A percentile compares a stretch with the other conserved stretches of the same genome.
Evolutionary conservation across 35 echinoderm and acorn worm species (phyloP).

Genomic region (Amphiura filiformis): DNA sequence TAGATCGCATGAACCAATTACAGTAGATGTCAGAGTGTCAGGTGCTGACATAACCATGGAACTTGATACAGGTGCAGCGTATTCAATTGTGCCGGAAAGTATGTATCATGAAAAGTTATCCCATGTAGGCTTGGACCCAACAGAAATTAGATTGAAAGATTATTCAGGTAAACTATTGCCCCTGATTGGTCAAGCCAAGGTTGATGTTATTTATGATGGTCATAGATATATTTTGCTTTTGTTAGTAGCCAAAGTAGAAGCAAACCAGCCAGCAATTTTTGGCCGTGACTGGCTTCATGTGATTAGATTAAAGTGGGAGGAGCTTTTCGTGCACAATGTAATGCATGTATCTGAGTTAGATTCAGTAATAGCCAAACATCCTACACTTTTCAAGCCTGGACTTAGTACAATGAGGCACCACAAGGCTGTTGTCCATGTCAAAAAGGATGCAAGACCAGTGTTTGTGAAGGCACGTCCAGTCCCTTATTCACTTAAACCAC

Average conservation of each 20-base stretch:
- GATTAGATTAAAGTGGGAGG: neutral
- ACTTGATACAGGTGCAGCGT: neutral
- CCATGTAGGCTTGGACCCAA: neutral
- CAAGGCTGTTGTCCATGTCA: conserved; percentile 13
- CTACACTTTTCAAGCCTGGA: neutral
- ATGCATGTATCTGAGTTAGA: neutral
- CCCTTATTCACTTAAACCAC: conserved; percentile 25
- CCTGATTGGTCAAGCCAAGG: neutral
- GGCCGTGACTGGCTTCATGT: neutral
- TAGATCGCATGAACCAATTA: neutral
- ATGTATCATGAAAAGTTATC: neutral
- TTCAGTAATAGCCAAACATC: conserved; percentile 6
- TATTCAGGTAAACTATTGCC: neutral
- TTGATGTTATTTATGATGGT: neutral
- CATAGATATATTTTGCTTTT: neutral
- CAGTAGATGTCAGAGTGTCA: neutral
- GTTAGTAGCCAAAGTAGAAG: neutral
- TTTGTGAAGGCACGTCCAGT: conserved; percentile 49
- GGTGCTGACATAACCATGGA: conserved; percentile 1
- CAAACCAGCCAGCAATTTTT: neutral
- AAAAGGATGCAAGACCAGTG: conserved; percentile 9
- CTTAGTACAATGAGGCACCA: neutral
- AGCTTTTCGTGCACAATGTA: neutral
- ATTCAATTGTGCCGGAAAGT: neutral
- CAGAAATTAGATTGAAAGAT: neutral